phyloP scores from a whole-genome alignment of 2,888 invertebrate species.

The Amblyteles armatorius region DNA sequence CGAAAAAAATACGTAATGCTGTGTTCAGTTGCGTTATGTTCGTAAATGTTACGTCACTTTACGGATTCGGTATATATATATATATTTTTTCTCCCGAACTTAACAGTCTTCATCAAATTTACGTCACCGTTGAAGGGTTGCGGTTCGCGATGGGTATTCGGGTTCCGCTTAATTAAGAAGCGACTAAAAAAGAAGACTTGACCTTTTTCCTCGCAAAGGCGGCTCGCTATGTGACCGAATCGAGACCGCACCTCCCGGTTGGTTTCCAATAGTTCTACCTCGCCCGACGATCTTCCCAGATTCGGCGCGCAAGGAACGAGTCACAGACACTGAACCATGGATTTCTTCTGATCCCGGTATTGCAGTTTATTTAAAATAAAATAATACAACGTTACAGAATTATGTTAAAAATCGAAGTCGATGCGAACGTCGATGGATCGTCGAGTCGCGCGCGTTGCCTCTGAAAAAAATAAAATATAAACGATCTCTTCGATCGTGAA shows the following conservation, averaged over 20 bases:
- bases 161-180: background rate
- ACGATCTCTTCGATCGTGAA: constrained; percentile 52
- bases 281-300: background rate
- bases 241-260: constrained; percentile 36
- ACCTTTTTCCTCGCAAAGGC: constrained; percentile 52
- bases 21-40: too few species aligned
- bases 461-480: constrained; percentile 72
- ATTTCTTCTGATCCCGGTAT: constrained; percentile 59
- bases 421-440: constrained; percentile 18
- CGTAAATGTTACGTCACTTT: too few species aligned
- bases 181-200: constrained; percentile 37
- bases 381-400: constrained; percentile 4
- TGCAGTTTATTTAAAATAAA: constrained; percentile 65
- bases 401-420: constrained; percentile 1
- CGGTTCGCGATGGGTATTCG: too few species aligned
- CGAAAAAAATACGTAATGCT: too few species aligned
- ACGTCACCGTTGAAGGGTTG: too few species aligned
- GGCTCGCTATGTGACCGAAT: constrained; percentile 43
- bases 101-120: too few species aligned
- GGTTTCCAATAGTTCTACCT: background rate
- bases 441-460: constrained; percentile 64
- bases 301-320: constrained; percentile 17
- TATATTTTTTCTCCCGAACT: too few species aligned
- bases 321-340: constrained; percentile 70
- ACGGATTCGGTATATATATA: too few species aligned